Base-by-base conservation (phyloP, 2,113 vertebrate genomes). In the Sinosuthora webbiana region DNA sequence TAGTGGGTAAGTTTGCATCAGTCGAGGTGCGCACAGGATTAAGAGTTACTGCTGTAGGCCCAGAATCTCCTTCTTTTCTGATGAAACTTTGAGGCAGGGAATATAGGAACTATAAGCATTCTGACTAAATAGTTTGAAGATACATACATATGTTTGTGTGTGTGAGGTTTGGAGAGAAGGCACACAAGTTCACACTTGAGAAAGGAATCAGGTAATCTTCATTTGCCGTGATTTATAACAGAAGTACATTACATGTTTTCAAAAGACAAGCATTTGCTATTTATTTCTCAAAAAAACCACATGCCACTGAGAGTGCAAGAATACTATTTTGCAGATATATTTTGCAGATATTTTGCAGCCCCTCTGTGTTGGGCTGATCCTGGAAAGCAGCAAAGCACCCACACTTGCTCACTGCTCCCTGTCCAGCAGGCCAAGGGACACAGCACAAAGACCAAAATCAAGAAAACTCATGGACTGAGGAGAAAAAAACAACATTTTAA, bases 1-100 rank as follows among this genome's bases (percentile, higher is more conserved):
- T 50, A 60, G 17, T 60, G 11, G 11, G 3, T 60, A 74, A 63
- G 27, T 83, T 59, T 67, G 8, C 33, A 63, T 44, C 15, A 50
- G 6, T 11, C 1, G 5, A 73, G 8, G 6, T 56, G 33, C 0
- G 2, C 13, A 49, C 1, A 1, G 8, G 15, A 44, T 68, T 63
- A 87, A 39, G 15, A 0, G 3, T 45, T 69, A 41, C 9, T 41
- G 3, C 35, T 74, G 16, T 18, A 27, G 21, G 10, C 14, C 42
- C 11, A 73, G 47, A 83, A 64, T 44, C 4, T 24, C 21, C 30
- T 35, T 60, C 6, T 11, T 50, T 92, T 83, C 4, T 89, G 14
- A 44, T 22, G 52, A 86, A 87, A 90, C 8, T 42, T 59, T 5
- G 10, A 55, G 10, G 7, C 2, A 57, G 9, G 10, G 13, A 62